Conservation (phyloP, 2,113 vertebrate genomes). For the Cynoglossus semilaevis region DNA sequence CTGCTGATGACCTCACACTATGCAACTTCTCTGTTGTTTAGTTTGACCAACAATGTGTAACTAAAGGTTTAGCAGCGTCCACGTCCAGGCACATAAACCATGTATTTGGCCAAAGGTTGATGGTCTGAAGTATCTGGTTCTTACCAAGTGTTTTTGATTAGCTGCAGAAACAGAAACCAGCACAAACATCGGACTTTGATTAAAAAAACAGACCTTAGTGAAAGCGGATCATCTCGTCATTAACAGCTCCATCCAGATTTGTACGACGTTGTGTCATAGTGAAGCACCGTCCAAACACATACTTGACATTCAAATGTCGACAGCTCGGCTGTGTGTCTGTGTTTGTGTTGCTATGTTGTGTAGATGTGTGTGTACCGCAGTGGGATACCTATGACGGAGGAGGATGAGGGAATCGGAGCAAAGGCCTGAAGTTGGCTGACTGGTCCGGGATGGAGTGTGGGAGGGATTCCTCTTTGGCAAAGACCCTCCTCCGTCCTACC, state of each 20-base stretch:
- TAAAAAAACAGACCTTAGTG: background rate
- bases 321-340: slow-evolving; percentile 28
- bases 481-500: slow-evolving; percentile 20
- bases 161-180: no score
- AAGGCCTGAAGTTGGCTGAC: slow-evolving; percentile 19
- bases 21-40: no score
- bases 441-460: slow-evolving; percentile 38
- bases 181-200: no score
- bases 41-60: background rate
- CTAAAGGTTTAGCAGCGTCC: no score
- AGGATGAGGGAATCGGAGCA: slow-evolving; percentile 33
- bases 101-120: no score
- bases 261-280: background rate
- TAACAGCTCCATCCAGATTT: background rate
- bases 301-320: slow-evolving; percentile 30
- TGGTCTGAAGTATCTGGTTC: no score
- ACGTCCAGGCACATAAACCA: no score
- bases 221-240: no score
- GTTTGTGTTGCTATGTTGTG: slow-evolving; percentile 38
- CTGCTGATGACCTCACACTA: no score
- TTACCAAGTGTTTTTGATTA: no score
- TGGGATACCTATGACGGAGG: slow-evolving; percentile 8
- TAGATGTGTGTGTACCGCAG: slow-evolving; percentile 23
- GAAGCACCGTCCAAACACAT: slow-evolving; percentile 1
- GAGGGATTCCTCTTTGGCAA: slow-evolving; percentile 44